Base-by-base conservation (phyloP, 2,888 invertebrate species). In the Balanococcus diminutus region DNA sequence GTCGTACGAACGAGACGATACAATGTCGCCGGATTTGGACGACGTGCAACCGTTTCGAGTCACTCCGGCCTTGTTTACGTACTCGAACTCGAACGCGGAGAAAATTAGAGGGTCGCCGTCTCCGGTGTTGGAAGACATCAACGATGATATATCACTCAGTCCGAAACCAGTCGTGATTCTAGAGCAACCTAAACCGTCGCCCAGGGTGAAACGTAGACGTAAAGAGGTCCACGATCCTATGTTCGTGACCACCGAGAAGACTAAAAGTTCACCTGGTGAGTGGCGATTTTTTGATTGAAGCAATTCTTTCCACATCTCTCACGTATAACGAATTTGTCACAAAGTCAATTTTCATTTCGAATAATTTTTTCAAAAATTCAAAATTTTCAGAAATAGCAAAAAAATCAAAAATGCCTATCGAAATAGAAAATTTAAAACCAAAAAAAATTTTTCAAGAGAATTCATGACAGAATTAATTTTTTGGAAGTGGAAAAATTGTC, bases 1-100 rank as follows among this genome's bases (percentile, higher is more conserved):
- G 19, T 81, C 46, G 39, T 46, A 82, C 22, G 82, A 82, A n/a
- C 75, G 84, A 6, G 42, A 61, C 22, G 84, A 84, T 6, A 72
- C 79, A 9, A 31, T 86, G 75, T 88, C 88, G 8, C 88, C 88
- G 14, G 88, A 88, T 46, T 86, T 88, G 28, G 91, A 90, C 84
- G 93, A 94, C 89, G 93, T 93, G n/a, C 92, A 93, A 82, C 94
- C 95, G 19, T 92, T 94, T 87, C 91, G 94, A 87, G 92, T 93
- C 86, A 93, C 94, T 19, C 95, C 95, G 3, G 94, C 95, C 5
- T 90, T 94, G 22, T 95, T 94, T 89, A 95, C 95, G 0, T 95
- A 95, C 89, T 95, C 95, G 14, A 94, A 94, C 89, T 95, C 95
- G 14, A 94, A 94, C 89, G 93, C 93, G 83, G 95, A 94, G 89